Evolutionary conservation across 2,888 invertebrate genomes (phyloP).

Genomic region (Unio delphinus): DNA sequence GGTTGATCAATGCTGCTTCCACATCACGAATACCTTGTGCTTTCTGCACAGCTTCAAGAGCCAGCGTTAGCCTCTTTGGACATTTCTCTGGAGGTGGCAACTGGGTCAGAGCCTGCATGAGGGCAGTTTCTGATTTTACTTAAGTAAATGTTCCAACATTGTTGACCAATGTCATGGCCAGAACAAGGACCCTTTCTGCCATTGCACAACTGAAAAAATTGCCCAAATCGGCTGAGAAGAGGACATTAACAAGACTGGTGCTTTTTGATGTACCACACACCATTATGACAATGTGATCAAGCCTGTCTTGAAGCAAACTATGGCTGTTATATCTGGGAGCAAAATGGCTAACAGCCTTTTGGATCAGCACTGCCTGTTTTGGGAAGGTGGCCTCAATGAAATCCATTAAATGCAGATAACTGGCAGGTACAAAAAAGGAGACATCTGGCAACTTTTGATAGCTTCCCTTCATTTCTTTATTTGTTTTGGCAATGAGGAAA

Average conservation of each 20-base stretch:
- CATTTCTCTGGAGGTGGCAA: slow-evolving; percentile 10
- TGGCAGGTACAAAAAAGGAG: slow-evolving; percentile 19
- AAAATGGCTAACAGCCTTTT: too few relatives aligned
- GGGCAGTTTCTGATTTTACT: slow-evolving; percentile 5
- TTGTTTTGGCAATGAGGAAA: slow-evolving; percentile 21
- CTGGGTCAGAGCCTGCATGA: slow-evolving; percentile 14
- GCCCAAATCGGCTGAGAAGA: neutral
- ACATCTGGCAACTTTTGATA: neutral
- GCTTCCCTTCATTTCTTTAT: neutral
- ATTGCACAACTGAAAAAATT: slow-evolving; percentile 2
- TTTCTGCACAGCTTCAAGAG: slow-evolving; percentile 8
- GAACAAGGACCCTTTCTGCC: slow-evolving; percentile 35
- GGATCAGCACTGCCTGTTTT: neutral
- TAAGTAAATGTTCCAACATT: slow-evolving; percentile 24
- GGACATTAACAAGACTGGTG: slow-evolving; percentile 6
- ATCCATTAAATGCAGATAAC: slow-evolving; percentile 16
- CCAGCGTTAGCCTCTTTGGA: slow-evolving; percentile 13
- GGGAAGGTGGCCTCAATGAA: slow-evolving; percentile 20
- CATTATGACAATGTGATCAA: slow-evolving; percentile 8
- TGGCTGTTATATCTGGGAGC: neutral
- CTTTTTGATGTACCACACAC: slow-evolving; percentile 4
- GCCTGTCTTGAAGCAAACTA: slow-evolving; percentile 8
- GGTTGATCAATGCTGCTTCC: slow-evolving; percentile 4
- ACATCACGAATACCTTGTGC: slow-evolving; percentile 17
- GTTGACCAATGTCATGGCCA: slow-evolving; percentile 26